Percentiles rank a stretch among this genome's conserved stretches.
Evolutionary conservation across 2,113 vertebrate genomes (phyloP).

Genomic region (Microcebus tavaratra): DNA sequence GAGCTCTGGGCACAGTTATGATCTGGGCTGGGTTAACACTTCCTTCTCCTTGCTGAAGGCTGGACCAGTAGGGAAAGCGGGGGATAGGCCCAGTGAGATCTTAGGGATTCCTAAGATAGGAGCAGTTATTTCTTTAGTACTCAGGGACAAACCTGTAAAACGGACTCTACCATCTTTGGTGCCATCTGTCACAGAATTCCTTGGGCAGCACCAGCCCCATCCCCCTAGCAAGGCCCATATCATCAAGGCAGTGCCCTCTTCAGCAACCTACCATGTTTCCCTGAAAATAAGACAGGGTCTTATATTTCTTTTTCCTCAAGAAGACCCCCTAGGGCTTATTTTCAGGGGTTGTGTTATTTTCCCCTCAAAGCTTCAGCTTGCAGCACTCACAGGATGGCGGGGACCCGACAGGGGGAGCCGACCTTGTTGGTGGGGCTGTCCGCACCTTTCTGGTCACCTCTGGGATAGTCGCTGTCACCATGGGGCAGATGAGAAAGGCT

Average conservation of each 20-base stretch:
- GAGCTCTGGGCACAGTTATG: background rate
- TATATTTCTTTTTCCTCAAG: too few relatives aligned
- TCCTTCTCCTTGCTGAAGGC: background rate
- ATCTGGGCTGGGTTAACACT: background rate
- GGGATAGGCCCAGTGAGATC: background rate
- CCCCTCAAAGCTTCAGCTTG: too few relatives aligned
- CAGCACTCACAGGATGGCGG: too few relatives aligned
- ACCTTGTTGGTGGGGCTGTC: too few relatives aligned
- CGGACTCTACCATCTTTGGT: background rate
- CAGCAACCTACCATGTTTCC: background rate
- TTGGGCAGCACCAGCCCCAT: background rate
- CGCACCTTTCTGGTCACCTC: too few relatives aligned
- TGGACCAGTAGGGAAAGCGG: background rate
- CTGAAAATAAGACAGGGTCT: too few relatives aligned
- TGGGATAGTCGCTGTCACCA: too few relatives aligned
- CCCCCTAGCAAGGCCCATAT: background rate
- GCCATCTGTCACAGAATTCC: background rate
- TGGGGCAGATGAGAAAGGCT: too few relatives aligned
- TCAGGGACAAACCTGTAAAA: constrained; percentile 31
- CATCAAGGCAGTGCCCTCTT: background rate
- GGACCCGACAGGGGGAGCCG: too few relatives aligned
- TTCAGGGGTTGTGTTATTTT: too few relatives aligned
- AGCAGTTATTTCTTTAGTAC: constrained; percentile 9
- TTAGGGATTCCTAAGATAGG: background rate
- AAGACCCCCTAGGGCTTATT: too few relatives aligned